A percentile compares a stretch with the other conserved stretches of the same genome.
Conservation (phyloP, 92 coral and sea anemone species). For the Palythoa grandiflora region DNA sequence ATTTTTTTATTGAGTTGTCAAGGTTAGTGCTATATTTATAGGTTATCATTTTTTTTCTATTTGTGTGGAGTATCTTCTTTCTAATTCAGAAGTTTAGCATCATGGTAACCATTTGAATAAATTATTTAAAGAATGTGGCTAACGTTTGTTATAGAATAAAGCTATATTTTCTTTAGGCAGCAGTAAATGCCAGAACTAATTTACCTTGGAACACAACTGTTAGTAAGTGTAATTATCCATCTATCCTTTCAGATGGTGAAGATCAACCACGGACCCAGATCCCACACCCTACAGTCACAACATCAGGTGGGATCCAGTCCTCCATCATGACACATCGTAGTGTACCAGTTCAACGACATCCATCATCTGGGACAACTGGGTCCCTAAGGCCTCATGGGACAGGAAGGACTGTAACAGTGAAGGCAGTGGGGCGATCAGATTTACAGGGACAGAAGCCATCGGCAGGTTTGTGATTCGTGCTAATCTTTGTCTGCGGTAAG, state of each 20-base stretch:
- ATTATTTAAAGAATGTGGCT: too few species aligned
- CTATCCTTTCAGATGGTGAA: conserved; percentile 65
- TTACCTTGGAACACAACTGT: not conserved
- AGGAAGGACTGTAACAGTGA: conserved; percentile 80
- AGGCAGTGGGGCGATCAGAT: conserved; percentile 90
- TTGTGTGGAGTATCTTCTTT: too few species aligned
- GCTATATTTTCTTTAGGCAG: too few species aligned
- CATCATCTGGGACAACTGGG: conserved; percentile 58
- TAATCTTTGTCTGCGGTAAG: not conserved
- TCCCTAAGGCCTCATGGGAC: conserved; percentile 46
- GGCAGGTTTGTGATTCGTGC: conserved; percentile 67
- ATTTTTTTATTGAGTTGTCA: too few species aligned
- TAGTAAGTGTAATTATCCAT: not conserved
- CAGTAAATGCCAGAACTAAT: too few species aligned
- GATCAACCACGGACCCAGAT: conserved; percentile 78
- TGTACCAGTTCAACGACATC: conserved; percentile 55
- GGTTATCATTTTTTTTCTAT: too few species aligned
- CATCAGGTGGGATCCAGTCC: conserved; percentile 64
- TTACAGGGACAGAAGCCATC: conserved; percentile 78
- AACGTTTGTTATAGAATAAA: too few species aligned
- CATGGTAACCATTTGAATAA: too few species aligned
- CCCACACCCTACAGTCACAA: conserved; percentile 74
- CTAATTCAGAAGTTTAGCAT: too few species aligned
- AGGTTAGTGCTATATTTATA: too few species aligned
- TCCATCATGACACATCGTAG: conserved; percentile 52